phyloP scores from a whole-genome alignment of 2,113 vertebrate genomes.

The Protobothrops mucrosquamatus region DNA sequence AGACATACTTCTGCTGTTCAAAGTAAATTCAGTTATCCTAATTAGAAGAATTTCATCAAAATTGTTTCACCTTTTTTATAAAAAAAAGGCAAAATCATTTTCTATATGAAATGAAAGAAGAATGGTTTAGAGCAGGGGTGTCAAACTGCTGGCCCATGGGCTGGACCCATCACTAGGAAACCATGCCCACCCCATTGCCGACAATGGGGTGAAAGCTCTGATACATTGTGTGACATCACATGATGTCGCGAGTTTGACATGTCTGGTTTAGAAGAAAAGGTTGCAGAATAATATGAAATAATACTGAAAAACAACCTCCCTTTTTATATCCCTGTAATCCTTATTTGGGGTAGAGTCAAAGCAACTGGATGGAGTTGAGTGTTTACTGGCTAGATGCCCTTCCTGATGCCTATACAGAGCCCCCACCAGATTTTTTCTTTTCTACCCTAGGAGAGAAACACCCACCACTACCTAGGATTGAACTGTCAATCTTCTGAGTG shows the following conservation, averaged over 20 bases:
- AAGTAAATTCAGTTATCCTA: background rate
- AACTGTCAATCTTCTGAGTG: background rate
- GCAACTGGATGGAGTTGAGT: background rate
- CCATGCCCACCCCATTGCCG: too few relatives aligned
- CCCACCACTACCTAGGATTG: background rate
- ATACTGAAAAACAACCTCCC: background rate
- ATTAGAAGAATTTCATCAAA: background rate
- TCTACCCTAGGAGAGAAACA: background rate
- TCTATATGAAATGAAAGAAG: background rate
- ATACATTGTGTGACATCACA: too few relatives aligned
- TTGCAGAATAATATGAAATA: background rate
- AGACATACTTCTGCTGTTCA: background rate
- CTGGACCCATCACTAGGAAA: too few relatives aligned
- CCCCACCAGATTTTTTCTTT: background rate
- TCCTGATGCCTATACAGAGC: background rate
- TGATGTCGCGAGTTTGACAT: too few relatives aligned
- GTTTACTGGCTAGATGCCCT: background rate
- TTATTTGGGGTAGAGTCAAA: background rate
- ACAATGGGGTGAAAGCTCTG: too few relatives aligned
- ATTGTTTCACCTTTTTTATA: background rate
- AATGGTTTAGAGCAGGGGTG: background rate
- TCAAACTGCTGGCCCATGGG: too few relatives aligned
- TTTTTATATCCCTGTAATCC: background rate
- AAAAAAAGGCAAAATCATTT: background rate
- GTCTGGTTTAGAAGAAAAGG: background rate